phyloP scores from a whole-genome alignment of 2,797 vertebrate genomes.

The Coracias cyanogaster region DNA sequence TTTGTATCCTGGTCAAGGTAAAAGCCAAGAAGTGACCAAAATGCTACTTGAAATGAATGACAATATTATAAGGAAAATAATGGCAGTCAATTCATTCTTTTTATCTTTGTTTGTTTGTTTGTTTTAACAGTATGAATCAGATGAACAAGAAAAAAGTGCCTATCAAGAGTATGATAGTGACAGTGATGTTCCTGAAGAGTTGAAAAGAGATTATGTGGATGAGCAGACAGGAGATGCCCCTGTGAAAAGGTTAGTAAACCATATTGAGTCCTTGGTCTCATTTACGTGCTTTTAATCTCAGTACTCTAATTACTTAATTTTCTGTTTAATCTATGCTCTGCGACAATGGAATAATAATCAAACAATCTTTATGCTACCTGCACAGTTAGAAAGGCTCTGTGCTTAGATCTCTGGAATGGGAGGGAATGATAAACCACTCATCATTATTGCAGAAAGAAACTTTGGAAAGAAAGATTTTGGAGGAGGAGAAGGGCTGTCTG shows the following conservation, averaged over 20 bases:
- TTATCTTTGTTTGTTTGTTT: not conserved
- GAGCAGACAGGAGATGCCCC: constrained; percentile 96
- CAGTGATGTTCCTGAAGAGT: constrained; percentile 95
- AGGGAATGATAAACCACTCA: not conserved
- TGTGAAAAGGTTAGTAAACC: constrained; percentile 87
- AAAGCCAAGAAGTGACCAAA: not conserved
- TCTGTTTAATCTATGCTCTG: not conserved
- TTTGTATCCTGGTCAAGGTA: not conserved
- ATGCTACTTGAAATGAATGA: not conserved
- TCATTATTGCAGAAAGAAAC: not conserved
- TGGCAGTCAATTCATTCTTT: not conserved
- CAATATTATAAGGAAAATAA: not conserved
- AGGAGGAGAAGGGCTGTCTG: not conserved
- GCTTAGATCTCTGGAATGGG: not conserved
- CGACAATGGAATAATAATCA: not conserved
- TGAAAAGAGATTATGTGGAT: constrained; percentile 97
- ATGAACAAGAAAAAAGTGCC: constrained; percentile 95
- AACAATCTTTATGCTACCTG: not conserved
- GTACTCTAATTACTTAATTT: not conserved
- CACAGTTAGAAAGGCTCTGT: not conserved
- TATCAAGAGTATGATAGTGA: constrained; percentile 98
- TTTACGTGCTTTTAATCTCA: not conserved
- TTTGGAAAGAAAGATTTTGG: not conserved
- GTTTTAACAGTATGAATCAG: constrained; percentile 91
- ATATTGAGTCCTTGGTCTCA: not conserved